Percentiles rank a stretch among this genome's conserved stretches.
These are phyloP conservation scores for Drosophila anomalata DNA, from an alignment of 2,888 invertebrate genomes.

Conservation along the genomic window DNA sequence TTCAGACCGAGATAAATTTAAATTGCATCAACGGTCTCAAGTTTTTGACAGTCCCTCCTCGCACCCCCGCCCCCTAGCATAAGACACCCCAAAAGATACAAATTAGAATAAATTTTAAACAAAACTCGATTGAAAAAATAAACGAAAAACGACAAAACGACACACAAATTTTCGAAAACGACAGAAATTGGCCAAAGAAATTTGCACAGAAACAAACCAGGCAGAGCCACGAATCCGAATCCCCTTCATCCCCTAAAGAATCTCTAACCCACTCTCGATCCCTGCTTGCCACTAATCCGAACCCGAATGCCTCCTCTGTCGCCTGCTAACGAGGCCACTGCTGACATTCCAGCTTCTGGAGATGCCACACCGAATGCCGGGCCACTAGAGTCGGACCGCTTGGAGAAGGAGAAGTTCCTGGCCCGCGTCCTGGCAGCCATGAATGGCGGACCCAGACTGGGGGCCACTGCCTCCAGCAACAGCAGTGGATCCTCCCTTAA, in stretches of 20 bases:
- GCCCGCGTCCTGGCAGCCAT: slow-evolving; percentile 77
- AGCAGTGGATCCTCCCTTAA: slow-evolving; percentile 70
- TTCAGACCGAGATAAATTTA: slow-evolving; percentile 50
- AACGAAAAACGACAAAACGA: slow-evolving; percentile 36
- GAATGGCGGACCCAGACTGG: slow-evolving; percentile 58
- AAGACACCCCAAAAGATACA: slow-evolving; percentile 28
- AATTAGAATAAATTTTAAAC: slow-evolving; percentile 8
- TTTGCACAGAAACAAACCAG: slow-evolving; percentile 24
- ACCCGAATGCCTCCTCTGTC: slow-evolving; percentile 65
- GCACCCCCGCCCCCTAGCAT: slow-evolving; percentile 28
- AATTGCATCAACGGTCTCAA: slow-evolving; percentile 61
- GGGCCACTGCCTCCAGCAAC: slow-evolving; percentile 35
- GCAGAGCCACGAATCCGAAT: neutral
- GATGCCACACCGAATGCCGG: slow-evolving; percentile 38
- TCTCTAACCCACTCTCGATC: slow-evolving; percentile 25
- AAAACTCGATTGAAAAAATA: slow-evolving; percentile 27
- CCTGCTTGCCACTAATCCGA: slow-evolving; percentile 11
- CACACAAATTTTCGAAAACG: slow-evolving; percentile 28
- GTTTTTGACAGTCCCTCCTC: slow-evolving; percentile 61
- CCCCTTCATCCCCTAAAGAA: neutral
- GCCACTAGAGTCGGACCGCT: slow-evolving; percentile 36
- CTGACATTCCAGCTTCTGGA: slow-evolving; percentile 63
- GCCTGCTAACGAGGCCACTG: slow-evolving; percentile 59
- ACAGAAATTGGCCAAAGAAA: slow-evolving; percentile 43
- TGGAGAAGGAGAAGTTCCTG: slow-evolving; percentile 69